Percentiles rank a stretch among this genome's conserved stretches.
Conservation (phyloP, 2,888 invertebrate species). For the Graphium colonna region DNA sequence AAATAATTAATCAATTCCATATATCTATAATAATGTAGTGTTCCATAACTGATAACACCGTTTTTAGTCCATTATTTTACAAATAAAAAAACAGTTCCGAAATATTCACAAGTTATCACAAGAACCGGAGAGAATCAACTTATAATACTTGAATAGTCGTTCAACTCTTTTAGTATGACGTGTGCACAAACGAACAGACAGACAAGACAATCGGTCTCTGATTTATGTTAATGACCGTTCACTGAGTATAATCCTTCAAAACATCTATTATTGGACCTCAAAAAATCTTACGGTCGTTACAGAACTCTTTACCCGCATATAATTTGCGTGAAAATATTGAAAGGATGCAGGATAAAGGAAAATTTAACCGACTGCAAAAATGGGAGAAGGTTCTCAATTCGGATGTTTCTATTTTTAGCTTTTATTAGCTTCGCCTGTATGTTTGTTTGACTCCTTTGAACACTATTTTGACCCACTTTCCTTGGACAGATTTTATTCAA, state of each 20-base stretch:
- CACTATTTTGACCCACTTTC: too few species aligned
- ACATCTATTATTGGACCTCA: background rate
- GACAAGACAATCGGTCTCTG: constrained; percentile 1
- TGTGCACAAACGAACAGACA: background rate
- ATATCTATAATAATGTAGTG: too few species aligned
- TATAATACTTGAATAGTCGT: background rate
- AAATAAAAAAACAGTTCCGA: too few species aligned
- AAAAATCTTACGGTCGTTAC: background rate
- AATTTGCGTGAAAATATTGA: background rate
- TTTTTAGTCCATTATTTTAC: too few species aligned
- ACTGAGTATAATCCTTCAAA: constrained; percentile 4
- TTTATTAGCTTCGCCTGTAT: too few species aligned
- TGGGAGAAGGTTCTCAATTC: too few species aligned
- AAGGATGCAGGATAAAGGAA: background rate
- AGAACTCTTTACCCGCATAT: background rate
- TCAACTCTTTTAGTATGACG: constrained; percentile 1
- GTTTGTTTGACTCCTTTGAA: too few species aligned
- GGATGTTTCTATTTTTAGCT: too few species aligned
- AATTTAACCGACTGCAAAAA: too few species aligned
- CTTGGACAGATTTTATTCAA: too few species aligned
- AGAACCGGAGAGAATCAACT: background rate
- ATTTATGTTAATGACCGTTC: constrained; percentile 3
- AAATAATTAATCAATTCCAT: too few species aligned
- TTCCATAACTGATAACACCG: too few species aligned
- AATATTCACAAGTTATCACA: background rate